phyloP scores from a whole-genome alignment of 2,797 vertebrate genomes.

The Gymnocypris eckloni region DNA sequence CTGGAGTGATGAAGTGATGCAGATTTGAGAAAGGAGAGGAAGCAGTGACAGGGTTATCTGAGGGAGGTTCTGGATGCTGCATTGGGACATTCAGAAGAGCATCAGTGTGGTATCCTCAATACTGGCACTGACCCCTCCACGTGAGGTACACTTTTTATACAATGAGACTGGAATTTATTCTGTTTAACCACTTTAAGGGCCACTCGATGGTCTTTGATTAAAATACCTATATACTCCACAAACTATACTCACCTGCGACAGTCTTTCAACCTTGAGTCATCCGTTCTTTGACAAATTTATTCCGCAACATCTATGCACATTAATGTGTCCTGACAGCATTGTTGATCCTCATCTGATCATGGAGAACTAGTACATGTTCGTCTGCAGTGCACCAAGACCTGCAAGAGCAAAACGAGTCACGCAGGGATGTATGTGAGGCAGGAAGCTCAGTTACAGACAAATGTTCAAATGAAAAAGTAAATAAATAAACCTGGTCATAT shows the following conservation, averaged over 20 bases:
- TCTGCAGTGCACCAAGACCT: constrained; percentile 29
- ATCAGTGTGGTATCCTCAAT: constrained; percentile 5
- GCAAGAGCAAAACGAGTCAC: constrained; percentile 14
- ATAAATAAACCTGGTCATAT: neutral
- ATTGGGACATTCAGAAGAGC: constrained; percentile 20
- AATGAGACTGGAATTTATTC: neutral
- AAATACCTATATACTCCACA: constrained; percentile 10
- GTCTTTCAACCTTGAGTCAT: constrained; percentile 14
- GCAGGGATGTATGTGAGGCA: neutral
- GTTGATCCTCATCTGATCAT: constrained; percentile 10
- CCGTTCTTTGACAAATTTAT: neutral
- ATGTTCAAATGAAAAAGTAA: neutral
- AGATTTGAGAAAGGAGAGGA: constrained; percentile 72
- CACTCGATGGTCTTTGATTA: neutral
- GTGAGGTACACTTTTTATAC: neutral
- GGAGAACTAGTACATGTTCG: neutral
- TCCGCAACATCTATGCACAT: neutral
- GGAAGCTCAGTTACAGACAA: neutral
- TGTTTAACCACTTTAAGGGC: constrained; percentile 1
- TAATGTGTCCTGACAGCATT: neutral
- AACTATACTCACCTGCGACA: neutral
- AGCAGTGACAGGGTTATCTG: constrained; percentile 67
- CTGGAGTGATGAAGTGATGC: constrained; percentile 72
- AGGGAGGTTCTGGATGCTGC: constrained; percentile 55
- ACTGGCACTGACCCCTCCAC: constrained; percentile 1